phyloP scores from a whole-genome alignment of 2,113 vertebrate genomes.

The Oncorhynchus clarkii region DNA sequence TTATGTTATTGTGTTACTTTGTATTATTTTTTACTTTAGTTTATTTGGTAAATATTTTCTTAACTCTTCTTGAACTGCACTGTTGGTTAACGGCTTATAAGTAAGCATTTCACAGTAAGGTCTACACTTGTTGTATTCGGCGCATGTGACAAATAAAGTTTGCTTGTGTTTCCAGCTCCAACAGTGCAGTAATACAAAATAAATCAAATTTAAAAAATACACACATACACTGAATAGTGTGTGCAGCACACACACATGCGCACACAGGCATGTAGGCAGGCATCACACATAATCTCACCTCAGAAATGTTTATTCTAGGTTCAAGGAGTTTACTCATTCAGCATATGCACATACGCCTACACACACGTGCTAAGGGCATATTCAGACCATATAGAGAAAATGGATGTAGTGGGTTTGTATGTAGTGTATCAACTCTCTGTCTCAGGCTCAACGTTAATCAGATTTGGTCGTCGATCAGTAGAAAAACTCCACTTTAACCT shows the following conservation, averaged over 20 bases:
- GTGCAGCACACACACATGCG: conserved; percentile 5
- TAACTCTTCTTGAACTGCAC: too few species aligned
- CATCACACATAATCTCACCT: background rate
- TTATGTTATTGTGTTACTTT: too few species aligned
- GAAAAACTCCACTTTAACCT: background rate
- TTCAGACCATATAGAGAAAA: background rate
- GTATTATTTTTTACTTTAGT: too few species aligned
- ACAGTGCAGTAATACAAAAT: background rate
- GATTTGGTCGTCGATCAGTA: background rate
- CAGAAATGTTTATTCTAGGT: background rate
- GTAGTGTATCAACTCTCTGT: conserved; percentile 33
- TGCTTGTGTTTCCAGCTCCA: too few species aligned
- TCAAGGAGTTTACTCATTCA: conserved; percentile 27
- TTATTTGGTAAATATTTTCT: too few species aligned
- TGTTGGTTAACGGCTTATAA: too few species aligned
- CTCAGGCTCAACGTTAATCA: conserved; percentile 29
- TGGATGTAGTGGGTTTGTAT: background rate
- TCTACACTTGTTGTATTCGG: too few species aligned
- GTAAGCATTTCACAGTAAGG: too few species aligned
- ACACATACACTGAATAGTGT: background rate
- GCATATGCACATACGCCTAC: conserved; percentile 17
- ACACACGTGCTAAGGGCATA: conserved; percentile 22
- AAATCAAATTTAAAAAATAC: background rate
- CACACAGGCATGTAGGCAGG: background rate
- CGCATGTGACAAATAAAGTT: too few species aligned